Evolutionary conservation across 2,797 vertebrate genomes (phyloP), one percentile per base, ranked within the genome.

Genomic region (Tragelaphus eurycerus): DNA sequence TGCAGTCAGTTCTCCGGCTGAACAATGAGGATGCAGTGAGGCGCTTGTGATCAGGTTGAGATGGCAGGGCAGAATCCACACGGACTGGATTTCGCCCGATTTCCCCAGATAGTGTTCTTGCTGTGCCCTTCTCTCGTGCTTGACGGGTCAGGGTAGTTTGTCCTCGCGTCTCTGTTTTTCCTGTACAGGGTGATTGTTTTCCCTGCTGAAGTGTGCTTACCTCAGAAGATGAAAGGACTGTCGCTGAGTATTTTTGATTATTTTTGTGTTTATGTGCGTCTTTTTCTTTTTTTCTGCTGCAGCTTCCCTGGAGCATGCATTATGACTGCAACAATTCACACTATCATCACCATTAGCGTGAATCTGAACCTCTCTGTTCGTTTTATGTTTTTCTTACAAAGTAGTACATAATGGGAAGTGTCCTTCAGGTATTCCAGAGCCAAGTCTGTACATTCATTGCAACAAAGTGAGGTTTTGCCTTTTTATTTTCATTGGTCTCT

Each of bases 21-120:
- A 60, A 87, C 64, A 94, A 81, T 96, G 91, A 96, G 86, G 48
- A 71, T 55, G 79, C 15, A 64, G 94, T 7, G 83, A 96, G 90
- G 57, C 54, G 78, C 90, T 25, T 59, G 87, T 64, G 89, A 95
- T 71, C 60, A 46, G 62, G 86, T 55, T 62, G 95, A 88, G 96
- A 54, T 38, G 59, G 52, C 3, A 3, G 4, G 29, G 88, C 85
- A 71, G 54, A 91, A 93, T 57, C 92, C 83, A 54, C 71, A 17
- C 23, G 1, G 71, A 81, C 71, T 46, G 43, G 78, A 76, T 94
- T n/a, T 74, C 86, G 34, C 17, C 1, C 0, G 74, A 52, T 94
- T 86, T 89, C 86, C 67, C 88, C 54, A 83, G 55, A 34, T 9
- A 19, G 12, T 15, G 54, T 1, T 78, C 54, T 82, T 34, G 17